Evolutionary conservation across 2,113 vertebrate species (phyloP).

Genomic region (Bos taurus): DNA sequence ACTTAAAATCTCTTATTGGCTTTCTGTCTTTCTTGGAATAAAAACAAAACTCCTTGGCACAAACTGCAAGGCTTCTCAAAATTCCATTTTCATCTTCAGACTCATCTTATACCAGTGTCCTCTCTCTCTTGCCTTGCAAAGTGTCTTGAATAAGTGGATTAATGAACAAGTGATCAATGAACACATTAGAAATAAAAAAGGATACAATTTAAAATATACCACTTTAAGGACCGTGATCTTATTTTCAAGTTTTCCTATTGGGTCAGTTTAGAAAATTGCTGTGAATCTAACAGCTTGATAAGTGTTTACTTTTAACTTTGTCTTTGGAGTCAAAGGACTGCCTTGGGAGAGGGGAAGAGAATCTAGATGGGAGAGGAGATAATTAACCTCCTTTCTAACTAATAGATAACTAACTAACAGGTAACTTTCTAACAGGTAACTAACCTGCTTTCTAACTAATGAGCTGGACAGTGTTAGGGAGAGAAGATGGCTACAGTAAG

Average conservation of each 20-base stretch:
- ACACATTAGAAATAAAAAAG: not conserved
- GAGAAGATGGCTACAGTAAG: not conserved
- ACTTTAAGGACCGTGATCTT: not conserved
- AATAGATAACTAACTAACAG: not conserved
- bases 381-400: not conserved
- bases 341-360: not conserved
- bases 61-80: not conserved
- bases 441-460: not conserved
- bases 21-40: not conserved
- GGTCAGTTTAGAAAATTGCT: not conserved
- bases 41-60: not conserved
- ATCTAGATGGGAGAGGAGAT: not conserved
- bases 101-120: not conserved
- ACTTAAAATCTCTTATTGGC: not conserved
- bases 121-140: not conserved
- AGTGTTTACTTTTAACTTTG: not conserved
- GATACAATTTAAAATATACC: not conserved
- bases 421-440: not conserved
- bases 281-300: not conserved
- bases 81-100: not conserved
- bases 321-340: not conserved
- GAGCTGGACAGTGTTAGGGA: not conserved
- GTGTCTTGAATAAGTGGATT: not conserved
- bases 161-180: not conserved
- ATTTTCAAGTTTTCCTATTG: not conserved